Percentiles rank a stretch among this genome's conserved stretches.
These are phyloP conservation scores for Parochlus steinenii DNA, from an alignment of 2,888 invertebrate genomes.

Conservation along the genomic window DNA sequence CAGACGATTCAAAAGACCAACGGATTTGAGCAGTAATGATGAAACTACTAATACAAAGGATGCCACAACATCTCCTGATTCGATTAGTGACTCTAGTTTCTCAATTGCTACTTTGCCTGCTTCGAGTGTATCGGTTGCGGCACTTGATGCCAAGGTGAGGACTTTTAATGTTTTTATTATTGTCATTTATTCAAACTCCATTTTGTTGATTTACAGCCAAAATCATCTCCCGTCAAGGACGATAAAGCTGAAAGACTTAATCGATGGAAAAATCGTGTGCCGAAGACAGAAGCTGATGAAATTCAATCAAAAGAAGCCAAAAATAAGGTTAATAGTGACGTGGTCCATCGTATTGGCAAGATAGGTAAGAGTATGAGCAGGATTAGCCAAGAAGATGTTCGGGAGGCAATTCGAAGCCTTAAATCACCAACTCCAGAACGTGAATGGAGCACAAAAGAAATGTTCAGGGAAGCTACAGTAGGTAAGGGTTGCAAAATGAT, in stretches of 20 bases:
- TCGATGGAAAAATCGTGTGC: conserved; percentile 33
- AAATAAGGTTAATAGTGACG: conserved; percentile 12
- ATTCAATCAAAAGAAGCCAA: conserved; percentile 23
- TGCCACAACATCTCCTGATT: conserved; percentile 28
- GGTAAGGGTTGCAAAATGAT: conserved; percentile 17
- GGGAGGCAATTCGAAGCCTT: conserved; percentile 46
- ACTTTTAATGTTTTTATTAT: too few species aligned
- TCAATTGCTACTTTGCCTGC: conserved; percentile 30
- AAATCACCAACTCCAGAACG: conserved; percentile 45
- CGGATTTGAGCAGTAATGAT: conserved; percentile 41
- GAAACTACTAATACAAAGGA: conserved; percentile 29
- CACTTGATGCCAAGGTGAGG: conserved; percentile 34
- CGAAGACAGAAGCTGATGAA: conserved; percentile 13
- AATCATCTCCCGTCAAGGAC: conserved; percentile 7
- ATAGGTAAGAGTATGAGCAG: conserved; percentile 48
- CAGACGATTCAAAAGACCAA: conserved; percentile 54
- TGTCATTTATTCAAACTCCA: conserved; percentile 26
- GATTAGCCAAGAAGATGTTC: conserved; percentile 52
- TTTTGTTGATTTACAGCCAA: conserved; percentile 11
- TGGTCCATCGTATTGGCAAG: conserved; percentile 20
- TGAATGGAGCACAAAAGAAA: conserved; percentile 32
- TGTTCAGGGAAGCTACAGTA: neutral
- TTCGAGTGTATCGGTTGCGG: conserved; percentile 18
- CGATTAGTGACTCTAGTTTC: conserved; percentile 35
- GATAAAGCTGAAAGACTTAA: conserved; percentile 53